Conservation (phyloP, 2,113 vertebrate species). For the Halcyon malimbica region DNA sequence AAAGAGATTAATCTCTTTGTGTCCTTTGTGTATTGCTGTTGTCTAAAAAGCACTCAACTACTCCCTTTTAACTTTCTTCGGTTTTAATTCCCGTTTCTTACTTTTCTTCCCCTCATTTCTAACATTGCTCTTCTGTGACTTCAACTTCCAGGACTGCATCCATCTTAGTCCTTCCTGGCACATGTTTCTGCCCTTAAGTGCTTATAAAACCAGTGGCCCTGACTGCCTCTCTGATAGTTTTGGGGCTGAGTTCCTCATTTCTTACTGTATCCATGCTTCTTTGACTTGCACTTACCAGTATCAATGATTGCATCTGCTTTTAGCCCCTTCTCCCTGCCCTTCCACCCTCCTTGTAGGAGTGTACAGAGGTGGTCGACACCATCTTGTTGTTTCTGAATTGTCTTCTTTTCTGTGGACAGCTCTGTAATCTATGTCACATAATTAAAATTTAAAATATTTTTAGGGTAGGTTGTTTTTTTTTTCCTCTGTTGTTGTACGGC, state of each 20-base stretch:
- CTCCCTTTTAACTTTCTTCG: not conserved
- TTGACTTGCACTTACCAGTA: fast-evolving
- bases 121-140: not conserved
- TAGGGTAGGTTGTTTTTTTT: not conserved
- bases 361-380: not conserved
- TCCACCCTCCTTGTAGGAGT: not conserved
- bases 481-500: not conserved
- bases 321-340: not conserved
- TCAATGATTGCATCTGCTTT: not conserved
- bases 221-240: not conserved
- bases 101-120: not conserved
- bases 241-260: not conserved
- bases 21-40: not conserved
- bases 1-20: not conserved
- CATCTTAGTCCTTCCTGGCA: not conserved
- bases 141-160: not conserved
- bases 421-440: not conserved
- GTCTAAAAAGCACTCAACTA: not conserved
- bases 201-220: not conserved
- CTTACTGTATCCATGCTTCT: not conserved
- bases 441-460: not conserved
- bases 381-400: not conserved
- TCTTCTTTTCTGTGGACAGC: not conserved
- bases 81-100: not conserved
- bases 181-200: not conserved